Evolutionary conservation across 2,888 invertebrate genomes (phyloP), one percentile per base, ranked within the genome.

Genomic region (Scrobipalpa atriplicella): DNA sequence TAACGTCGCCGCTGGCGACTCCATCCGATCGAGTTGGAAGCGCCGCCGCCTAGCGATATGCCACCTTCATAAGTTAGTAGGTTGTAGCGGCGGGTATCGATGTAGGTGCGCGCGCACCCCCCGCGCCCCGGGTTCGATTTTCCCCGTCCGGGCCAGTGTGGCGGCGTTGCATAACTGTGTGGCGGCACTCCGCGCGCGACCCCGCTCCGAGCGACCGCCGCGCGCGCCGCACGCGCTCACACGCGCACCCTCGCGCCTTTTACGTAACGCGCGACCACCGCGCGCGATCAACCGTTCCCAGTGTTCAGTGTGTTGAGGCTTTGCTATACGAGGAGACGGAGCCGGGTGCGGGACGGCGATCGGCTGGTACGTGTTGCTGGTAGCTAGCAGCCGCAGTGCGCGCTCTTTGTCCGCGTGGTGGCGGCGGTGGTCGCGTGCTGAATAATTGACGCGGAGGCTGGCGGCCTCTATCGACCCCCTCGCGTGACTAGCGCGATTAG

Each of bases 381-480:
- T 21, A n/a, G 61, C 11, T 3, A 10, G 84, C 82, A 81, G 69
- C 68, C 70, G 85, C 84, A 82, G 81, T 83, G 84, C 82, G 84
- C 80, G 80, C 79, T 78, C 86, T 87, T 87, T 87, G 89, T 89
- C 82, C 82, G 81, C 81, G 83, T 39, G 81, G 79, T 83, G 78
- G 73, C 79, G 75, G 70, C 78, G 79, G 69, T 65, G 83, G 82
- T 84, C 80, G 86, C 86, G 84, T 87, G 90, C 83, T 90, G 89
- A 91, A 90, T 90, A 88, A 89, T 89, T 88, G 87, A 90, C 81
- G 86, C 85, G 84, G 87, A 88, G 89, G 86, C 87, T 88, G 89
- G 81, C 83, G 90, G 92, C 90, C 92, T 88, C 89, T 90, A 92
- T 92, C 93, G 92, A 92, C 93, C 92, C 86, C 87, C 80, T 92